A percentile compares a stretch with the other conserved stretches of the same genome.
Evolutionary conservation across 2,888 invertebrate species (phyloP).

Genomic region (Orchestes rusci): DNA sequence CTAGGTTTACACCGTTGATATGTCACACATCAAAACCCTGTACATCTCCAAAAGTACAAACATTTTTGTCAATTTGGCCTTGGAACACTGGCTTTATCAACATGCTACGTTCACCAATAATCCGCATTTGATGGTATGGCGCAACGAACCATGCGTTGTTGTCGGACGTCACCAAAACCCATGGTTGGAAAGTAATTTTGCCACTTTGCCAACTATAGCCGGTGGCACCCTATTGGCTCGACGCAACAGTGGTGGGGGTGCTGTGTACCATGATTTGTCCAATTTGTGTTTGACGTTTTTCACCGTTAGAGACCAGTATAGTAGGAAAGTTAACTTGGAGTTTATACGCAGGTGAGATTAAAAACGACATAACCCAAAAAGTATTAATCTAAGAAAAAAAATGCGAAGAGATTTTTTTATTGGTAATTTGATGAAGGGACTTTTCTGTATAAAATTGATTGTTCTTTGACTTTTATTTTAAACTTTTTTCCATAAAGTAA

Average conservation of each 20-base stretch:
- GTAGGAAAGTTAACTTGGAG: slow-evolving; percentile 81
- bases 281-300: slow-evolving; percentile 93
- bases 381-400: too few species aligned
- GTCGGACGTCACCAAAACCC: slow-evolving; percentile 97
- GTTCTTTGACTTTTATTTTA: too few species aligned
- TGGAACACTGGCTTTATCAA: slow-evolving; percentile 94
- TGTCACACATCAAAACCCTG: neutral
- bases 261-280: slow-evolving; percentile 93
- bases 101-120: slow-evolving; percentile 77
- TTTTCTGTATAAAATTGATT: neutral
- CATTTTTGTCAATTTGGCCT: slow-evolving; percentile 86
- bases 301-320: slow-evolving; percentile 73
- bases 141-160: slow-evolving; percentile 90
- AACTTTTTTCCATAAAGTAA: too few species aligned
- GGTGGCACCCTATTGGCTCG: slow-evolving; percentile 72
- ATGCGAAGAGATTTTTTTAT: too few species aligned
- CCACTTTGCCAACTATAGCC: slow-evolving; percentile 46
- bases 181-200: slow-evolving; percentile 84
- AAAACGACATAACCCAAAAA: too few species aligned
- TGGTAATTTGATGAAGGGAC: neutral
- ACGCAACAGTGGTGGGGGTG: slow-evolving; percentile 93
- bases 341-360: slow-evolving; percentile 54
- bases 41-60: slow-evolving; percentile 81
- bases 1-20: too few species aligned
- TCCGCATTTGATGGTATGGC: slow-evolving; percentile 86